Evolutionary conservation across 2,113 vertebrate species (phyloP), one percentile per base, ranked within the genome.

Genomic region (Apeltes quadracus): DNA sequence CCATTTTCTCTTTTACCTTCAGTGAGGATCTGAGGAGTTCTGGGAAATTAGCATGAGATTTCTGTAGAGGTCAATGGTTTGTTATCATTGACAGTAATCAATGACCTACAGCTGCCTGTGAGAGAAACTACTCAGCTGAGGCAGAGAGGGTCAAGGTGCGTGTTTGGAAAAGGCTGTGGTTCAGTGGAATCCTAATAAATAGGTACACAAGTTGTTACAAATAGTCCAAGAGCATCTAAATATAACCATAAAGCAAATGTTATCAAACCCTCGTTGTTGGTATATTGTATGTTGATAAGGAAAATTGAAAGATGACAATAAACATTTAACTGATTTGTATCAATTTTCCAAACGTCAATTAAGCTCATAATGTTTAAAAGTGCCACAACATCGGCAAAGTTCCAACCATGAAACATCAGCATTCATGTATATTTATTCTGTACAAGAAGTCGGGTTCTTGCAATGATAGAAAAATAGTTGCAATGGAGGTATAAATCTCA

Each of bases 381-480:
- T 14, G 0, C 3, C 18, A 27, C n/a, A 57, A 34, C 32, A 7
- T 34, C 29, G 32, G 32, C n/a, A n/a, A n/a, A n/a, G n/a, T n/a
- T n/a, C n/a, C n/a, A n/a, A n/a, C n/a, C n/a, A n/a, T 43, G 50
- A 16, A 5, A 29, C 36, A 43, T 13, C 5, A 43, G 32, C 13
- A 53, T 32, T 32, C 29, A 32, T 32, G 29, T 32, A 10, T 23
- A 12, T 18, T 10, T n/a, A 43, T 22, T 27, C 44, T 20, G 22
- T 56, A 3, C 3, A 48, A 51, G 48, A 51, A 6, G 63, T 5
- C 9, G 9, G 9, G 13, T 54, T 64, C 4, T n/a, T 73, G 12
- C 29, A 74, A 55, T 20, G 32, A n/a, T 23, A 71, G 66, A 63
- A 65, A 22, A 3, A 3, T 38, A 25, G 18, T 44, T 32, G 29